Conservation (phyloP, 2,888 invertebrate genomes). For the Trichogramma dendrolimi region DNA sequence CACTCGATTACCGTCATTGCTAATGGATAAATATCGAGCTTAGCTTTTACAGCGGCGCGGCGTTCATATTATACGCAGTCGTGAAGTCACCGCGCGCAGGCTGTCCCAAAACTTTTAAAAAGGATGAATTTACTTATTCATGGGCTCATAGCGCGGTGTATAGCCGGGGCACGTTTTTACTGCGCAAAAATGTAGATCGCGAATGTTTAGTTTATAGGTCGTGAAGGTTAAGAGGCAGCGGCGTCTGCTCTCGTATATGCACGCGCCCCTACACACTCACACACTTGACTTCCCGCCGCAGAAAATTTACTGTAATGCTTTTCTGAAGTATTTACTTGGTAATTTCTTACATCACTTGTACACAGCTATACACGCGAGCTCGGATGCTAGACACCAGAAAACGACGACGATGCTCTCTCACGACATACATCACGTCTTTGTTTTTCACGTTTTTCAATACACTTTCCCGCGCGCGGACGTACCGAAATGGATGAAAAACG, state of each 20-base stretch:
- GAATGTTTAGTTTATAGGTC: background rate
- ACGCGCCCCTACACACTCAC: no score
- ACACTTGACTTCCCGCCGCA: background rate
- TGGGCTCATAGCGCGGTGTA: background rate
- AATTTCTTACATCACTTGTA: no score
- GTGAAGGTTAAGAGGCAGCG: no score
- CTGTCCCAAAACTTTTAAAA: constrained; percentile 4
- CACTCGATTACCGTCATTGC: constrained; percentile 13
- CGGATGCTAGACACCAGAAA: no score
- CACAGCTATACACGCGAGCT: no score
- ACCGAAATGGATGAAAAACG: no score
- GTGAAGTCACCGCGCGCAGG: no score
- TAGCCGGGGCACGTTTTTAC: constrained; percentile 3
- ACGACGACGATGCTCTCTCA: no score
- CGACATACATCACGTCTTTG: no score
- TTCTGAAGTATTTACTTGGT: background rate
- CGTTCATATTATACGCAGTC: background rate
- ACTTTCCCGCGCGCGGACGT: no score
- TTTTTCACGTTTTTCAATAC: no score
- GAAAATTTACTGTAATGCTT: constrained; percentile 10
- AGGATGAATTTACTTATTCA: constrained; percentile 16
- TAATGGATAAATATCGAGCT: constrained; percentile 9
- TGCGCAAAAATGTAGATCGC: constrained; percentile 11
- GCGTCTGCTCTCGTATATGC: no score
- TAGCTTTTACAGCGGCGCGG: background rate